Percentiles rank a stretch among this genome's conserved stretches.
Evolutionary conservation across 2,888 invertebrate genomes (phyloP).

Genomic region (Megalurothrips usitatus): DNA sequence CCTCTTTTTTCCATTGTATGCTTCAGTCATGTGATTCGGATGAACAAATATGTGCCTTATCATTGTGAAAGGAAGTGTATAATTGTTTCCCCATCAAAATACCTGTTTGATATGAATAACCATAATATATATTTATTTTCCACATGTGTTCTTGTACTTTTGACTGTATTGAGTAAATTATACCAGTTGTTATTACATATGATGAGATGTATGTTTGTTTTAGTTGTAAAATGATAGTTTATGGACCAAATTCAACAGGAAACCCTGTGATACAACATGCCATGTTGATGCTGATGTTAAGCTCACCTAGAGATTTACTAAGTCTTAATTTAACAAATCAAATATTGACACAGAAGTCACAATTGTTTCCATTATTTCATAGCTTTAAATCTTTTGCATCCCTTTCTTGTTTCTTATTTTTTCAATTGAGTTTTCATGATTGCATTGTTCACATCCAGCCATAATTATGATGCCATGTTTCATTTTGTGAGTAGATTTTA

Average conservation of each 20-base stretch:
- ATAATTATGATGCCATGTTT: background rate
- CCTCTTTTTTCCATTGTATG: no score
- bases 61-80: no score
- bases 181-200: background rate
- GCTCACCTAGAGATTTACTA: slow-evolving; percentile 12
- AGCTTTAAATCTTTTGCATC: background rate
- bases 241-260: slow-evolving; percentile 11
- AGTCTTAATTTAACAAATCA: slow-evolving; percentile 21
- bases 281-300: slow-evolving; percentile 16
- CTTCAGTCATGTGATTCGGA: no score
- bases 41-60: no score
- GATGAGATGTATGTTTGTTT: background rate
- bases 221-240: background rate
- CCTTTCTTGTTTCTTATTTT: background rate
- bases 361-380: background rate
- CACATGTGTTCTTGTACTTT: slow-evolving; percentile 12
- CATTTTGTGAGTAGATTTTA: background rate
- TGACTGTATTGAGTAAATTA: background rate
- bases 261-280: slow-evolving; percentile 14
- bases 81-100: background rate
- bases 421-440: background rate
- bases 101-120: background rate
- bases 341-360: background rate
- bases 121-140: background rate
- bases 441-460: background rate